Conservation (phyloP, 2,888 invertebrate genomes). For the Reticulitermes lucifugus region DNA sequence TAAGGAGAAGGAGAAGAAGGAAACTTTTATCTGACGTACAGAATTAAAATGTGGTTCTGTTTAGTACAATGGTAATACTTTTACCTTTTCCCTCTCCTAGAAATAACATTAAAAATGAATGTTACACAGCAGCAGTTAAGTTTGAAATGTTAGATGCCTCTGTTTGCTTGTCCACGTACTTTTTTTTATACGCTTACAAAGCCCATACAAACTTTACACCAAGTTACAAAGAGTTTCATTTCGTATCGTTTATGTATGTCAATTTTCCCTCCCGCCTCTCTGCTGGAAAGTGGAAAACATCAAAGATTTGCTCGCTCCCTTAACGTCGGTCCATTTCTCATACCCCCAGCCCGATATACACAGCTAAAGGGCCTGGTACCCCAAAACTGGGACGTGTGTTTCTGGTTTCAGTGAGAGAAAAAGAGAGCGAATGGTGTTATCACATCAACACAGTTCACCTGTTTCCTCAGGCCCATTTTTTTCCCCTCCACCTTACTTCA, state of each 20-base stretch:
- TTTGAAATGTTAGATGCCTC: neutral
- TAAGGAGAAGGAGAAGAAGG: too few species aligned
- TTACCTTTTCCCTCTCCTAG: too few species aligned
- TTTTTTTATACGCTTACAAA: neutral
- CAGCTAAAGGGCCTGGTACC: neutral
- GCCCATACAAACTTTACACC: neutral
- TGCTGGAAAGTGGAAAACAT: conserved; percentile 6
- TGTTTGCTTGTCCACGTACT: neutral
- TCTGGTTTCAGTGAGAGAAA: neutral
- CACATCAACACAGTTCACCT: conserved; percentile 1
- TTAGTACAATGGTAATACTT: too few species aligned
- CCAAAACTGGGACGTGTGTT: conserved; percentile 4
- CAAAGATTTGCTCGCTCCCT: neutral
- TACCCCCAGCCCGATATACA: neutral
- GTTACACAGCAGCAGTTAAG: neutral
- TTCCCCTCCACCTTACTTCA: conserved; percentile 31
- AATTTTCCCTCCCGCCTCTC: neutral
- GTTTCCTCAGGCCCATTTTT: conserved; percentile 18
- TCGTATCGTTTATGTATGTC: conserved; percentile 13
- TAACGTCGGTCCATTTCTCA: neutral
- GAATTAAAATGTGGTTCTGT: too few species aligned
- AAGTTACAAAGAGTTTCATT: conserved; percentile 13
- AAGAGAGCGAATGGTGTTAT: too few species aligned
- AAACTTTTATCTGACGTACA: too few species aligned
- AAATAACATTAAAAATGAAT: too few species aligned